Conservation (phyloP, 2,113 vertebrate species). For the Oreochromis aureus region DNA sequence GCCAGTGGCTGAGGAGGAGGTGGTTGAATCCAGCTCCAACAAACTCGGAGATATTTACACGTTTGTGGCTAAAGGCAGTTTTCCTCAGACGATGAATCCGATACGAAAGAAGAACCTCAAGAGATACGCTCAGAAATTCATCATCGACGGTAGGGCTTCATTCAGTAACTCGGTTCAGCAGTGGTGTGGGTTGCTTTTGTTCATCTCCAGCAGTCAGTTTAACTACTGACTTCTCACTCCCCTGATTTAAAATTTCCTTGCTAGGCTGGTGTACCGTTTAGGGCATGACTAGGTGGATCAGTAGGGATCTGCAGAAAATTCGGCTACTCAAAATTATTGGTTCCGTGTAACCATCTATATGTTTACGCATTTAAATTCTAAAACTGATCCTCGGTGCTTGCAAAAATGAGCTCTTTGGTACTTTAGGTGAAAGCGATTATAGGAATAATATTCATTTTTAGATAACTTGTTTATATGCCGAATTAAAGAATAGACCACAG, state of each 20-base stretch:
- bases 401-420: background rate
- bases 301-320: background rate
- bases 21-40: slow-evolving; percentile 78
- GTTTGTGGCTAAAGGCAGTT: slow-evolving; percentile 81
- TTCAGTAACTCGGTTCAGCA: background rate
- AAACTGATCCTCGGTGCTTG: background rate
- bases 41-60: slow-evolving; percentile 81
- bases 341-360: background rate
- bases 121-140: slow-evolving; percentile 83
- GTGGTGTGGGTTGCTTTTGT: background rate
- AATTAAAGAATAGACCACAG: background rate
- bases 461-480: background rate
- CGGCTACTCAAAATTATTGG: background rate
- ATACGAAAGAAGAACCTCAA: slow-evolving; percentile 85
- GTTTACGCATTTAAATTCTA: background rate
- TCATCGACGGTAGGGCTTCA: slow-evolving; percentile 71
- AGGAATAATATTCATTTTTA: background rate
- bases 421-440: background rate
- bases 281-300: background rate
- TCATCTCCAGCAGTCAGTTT: background rate
- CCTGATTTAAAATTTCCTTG: background rate
- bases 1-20: slow-evolving; percentile 83
- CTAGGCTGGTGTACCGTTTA: background rate
- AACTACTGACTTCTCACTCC: background rate
- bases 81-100: slow-evolving; percentile 80